phyloP scores from a whole-genome alignment of 2,888 invertebrate genomes.

The Cosmorhoe ocellata region DNA sequence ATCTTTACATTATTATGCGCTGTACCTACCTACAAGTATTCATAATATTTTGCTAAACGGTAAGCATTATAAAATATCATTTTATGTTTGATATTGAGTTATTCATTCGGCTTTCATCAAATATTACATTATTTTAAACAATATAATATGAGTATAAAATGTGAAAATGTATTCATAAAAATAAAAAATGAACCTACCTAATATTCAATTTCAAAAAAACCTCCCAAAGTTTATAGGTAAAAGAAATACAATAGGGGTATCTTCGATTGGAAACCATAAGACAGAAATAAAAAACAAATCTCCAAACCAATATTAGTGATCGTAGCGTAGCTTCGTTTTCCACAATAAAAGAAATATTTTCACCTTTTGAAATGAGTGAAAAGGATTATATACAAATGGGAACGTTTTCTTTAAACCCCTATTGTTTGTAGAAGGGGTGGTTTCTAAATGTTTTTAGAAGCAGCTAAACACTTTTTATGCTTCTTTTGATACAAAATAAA shows the following conservation, averaged over 20 bases:
- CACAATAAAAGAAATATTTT: slow-evolving; percentile 28
- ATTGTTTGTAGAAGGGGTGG: slow-evolving; percentile 49
- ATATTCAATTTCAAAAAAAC: too few species aligned
- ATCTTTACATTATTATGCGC: slow-evolving; percentile 34
- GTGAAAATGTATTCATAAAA: too few species aligned
- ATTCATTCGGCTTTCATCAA: slow-evolving; percentile 1
- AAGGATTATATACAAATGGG: slow-evolving; percentile 52
- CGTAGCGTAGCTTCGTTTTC: slow-evolving; percentile 7
- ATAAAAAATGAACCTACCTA: too few species aligned
- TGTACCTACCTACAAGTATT: slow-evolving; percentile 25
- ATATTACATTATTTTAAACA: neutral
- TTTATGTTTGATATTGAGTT: slow-evolving; percentile 25
- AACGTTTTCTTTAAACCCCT: slow-evolving; percentile 47
- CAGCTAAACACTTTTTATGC: slow-evolving; percentile 38
- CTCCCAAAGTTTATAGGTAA: neutral
- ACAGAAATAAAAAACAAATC: slow-evolving; percentile 7
- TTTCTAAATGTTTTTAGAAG: slow-evolving; percentile 42
- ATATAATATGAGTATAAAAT: neutral
- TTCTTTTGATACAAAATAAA: slow-evolving; percentile 13
- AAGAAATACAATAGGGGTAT: neutral
- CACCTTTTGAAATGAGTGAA: slow-evolving; percentile 41
- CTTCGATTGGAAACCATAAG: slow-evolving; percentile 4
- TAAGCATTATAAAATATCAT: slow-evolving; percentile 28
- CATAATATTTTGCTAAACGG: slow-evolving; percentile 29
- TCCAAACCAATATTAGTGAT: slow-evolving; percentile 17